phyloP scores from a whole-genome alignment of 2,797 vertebrate species.

The Odontamblyopus lacepedii region DNA sequence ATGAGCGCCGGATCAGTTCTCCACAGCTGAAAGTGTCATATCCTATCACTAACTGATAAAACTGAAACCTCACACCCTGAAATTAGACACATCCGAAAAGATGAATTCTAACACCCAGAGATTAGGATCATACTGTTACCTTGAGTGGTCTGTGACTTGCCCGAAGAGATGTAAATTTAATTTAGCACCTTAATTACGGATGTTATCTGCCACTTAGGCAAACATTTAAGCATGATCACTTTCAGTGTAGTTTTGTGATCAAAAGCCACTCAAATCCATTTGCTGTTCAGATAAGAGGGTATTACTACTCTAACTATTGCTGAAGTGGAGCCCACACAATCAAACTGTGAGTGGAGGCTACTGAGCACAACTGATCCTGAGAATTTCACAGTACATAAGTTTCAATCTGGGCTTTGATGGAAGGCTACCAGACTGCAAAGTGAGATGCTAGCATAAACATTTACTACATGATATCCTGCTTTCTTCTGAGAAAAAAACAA shows the following conservation, averaged over 20 bases:
- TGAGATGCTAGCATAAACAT: constrained; percentile 66
- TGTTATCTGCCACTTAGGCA: constrained; percentile 76
- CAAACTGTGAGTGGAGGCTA: constrained; percentile 73
- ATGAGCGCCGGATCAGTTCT: constrained; percentile 28
- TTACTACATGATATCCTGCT: constrained; percentile 63
- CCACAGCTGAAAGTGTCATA: constrained; percentile 53
- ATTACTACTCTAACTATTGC: constrained; percentile 73
- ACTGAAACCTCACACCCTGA: constrained; percentile 75
- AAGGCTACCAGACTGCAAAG: constrained; percentile 75
- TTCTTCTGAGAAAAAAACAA: constrained; percentile 15
- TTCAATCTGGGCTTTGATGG: constrained; percentile 78
- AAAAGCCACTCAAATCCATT: constrained; percentile 79
- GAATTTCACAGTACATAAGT: constrained; percentile 83
- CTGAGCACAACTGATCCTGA: constrained; percentile 80
- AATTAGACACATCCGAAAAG: constrained; percentile 72
- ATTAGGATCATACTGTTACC: constrained; percentile 73
- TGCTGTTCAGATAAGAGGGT: constrained; percentile 77
- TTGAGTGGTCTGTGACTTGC: constrained; percentile 75
- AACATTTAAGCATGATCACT: constrained; percentile 80
- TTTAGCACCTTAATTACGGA: constrained; percentile 81
- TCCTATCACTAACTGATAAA: constrained; percentile 64
- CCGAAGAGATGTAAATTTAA: constrained; percentile 78
- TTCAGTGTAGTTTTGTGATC: constrained; percentile 73
- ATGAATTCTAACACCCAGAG: constrained; percentile 62
- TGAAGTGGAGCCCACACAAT: constrained; percentile 72